Conservation (phyloP, 2,797 vertebrate genomes). For the Okamejei kenojei region DNA sequence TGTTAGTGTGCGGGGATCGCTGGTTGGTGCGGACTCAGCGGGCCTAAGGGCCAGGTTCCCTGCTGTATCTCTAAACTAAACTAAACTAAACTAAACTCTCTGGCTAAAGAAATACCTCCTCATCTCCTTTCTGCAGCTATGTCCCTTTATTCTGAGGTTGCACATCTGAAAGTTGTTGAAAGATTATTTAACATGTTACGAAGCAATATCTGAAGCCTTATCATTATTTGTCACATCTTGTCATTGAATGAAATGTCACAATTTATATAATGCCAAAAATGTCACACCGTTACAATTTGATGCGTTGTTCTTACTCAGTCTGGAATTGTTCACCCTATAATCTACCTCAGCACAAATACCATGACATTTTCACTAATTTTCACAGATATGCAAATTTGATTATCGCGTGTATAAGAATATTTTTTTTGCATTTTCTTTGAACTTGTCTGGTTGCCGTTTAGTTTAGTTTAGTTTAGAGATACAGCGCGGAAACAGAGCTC, state of each 20-base stretch:
- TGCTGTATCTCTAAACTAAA: no score
- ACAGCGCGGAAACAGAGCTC: no score
- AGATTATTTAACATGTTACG: neutral
- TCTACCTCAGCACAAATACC: neutral
- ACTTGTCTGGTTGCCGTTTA: neutral
- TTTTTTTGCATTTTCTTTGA: neutral
- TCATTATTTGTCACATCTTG: neutral
- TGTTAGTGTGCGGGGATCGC: no score
- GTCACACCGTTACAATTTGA: neutral
- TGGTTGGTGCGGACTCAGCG: no score
- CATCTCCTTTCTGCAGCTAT: neutral
- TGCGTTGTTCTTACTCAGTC: neutral
- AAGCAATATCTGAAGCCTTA: neutral
- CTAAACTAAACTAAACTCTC: no score
- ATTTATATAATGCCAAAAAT: neutral
- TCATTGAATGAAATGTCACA: neutral
- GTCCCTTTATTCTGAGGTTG: neutral
- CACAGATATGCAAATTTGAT: constrained; percentile 16
- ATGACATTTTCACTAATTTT: neutral
- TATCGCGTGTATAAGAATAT: neutral
- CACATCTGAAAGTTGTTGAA: neutral
- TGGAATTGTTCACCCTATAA: neutral
- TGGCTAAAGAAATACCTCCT: no score
- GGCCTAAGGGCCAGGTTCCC: no score
- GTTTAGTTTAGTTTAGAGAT: no score